Evolutionary conservation across 2,888 invertebrate genomes (phyloP), one percentile per base, ranked within the genome.

Genomic region (Temnothorax rugatulus): DNA sequence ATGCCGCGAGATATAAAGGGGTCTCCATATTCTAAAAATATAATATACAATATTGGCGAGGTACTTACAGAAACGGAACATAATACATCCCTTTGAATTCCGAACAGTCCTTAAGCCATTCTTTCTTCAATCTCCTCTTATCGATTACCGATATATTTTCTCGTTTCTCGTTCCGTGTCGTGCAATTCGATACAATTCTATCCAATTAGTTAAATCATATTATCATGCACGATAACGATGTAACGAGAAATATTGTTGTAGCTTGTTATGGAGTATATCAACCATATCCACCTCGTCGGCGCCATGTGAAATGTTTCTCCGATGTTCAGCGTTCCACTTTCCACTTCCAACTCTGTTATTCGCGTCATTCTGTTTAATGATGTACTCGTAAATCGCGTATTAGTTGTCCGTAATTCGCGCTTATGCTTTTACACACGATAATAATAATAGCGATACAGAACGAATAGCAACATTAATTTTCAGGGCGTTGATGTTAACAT

Each of bases 171-270:
- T 57, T 1, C 11, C 54, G 25, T 15, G 29, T 73, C n/a, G 29
- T 54, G 25, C 15, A 69, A 64, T 77, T 13, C 41, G 11, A 41
- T 29, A 77, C 73, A 73, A 77, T 44, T 4, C 29, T 29, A n/a
- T 54, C 77, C 73, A 73, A 77, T 77, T 77, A 77, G 71, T 77
- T 73, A 77, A 77, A 57, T 77, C 21, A 21, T 41, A 13, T 44
- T 18, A 21, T 47, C 13, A n/a, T 73, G 41, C 21, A 44, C 13
- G 47, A 54, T 29, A 41, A 68, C 18, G 13, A 52, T 52, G 38
- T 76, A 77, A 71, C 54, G 21, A 77, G 41, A 5, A 71, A 21
- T 15, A 34, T 77, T 57, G 38, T 73, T 73, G 44, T 41, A 57
- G 74, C 74, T 74, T 54, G 29, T 77, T 74, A 77, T 13, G 77